These are phyloP conservation scores for Coccyzus lansbergi DNA, from an alignment of 2,797 vertebrate species.

Conservation along the genomic window DNA sequence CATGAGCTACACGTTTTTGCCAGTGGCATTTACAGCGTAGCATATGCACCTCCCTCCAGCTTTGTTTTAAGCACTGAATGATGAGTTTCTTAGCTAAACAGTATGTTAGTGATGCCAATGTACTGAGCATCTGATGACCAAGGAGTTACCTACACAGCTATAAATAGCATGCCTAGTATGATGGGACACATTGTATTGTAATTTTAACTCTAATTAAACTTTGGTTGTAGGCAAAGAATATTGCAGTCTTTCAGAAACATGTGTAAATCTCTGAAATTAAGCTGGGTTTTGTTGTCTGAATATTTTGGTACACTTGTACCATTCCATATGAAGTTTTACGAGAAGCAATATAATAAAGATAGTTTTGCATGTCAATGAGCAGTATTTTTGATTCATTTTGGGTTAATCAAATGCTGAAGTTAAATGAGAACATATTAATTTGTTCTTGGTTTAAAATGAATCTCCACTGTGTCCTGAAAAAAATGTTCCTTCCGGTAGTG, in stretches of 20 bases:
- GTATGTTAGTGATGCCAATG: neutral
- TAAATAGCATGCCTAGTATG: slow-evolving; percentile 18
- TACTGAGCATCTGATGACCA: neutral
- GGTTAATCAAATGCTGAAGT: slow-evolving; percentile 46
- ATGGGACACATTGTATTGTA: neutral
- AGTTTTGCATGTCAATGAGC: slow-evolving; percentile 42
- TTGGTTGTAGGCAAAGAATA: slow-evolving; percentile 37
- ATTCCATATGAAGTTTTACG: slow-evolving; percentile 55
- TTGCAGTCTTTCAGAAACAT: slow-evolving; percentile 37
- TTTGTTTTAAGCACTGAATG: neutral
- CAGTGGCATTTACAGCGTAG: neutral
- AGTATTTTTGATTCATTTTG: slow-evolving; percentile 41
- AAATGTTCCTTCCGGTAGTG: neutral
- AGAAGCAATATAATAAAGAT: slow-evolving; percentile 27
- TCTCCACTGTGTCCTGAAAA: neutral
- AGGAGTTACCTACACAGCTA: slow-evolving; percentile 22
- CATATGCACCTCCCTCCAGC: neutral
- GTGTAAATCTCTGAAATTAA: slow-evolving; percentile 52
- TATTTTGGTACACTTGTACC: slow-evolving; percentile 28
- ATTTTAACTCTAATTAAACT: slow-evolving; percentile 58
- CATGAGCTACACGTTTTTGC: neutral
- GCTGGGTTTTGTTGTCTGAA: slow-evolving; percentile 20
- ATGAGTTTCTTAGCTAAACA: neutral
- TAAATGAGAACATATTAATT: slow-evolving; percentile 8
- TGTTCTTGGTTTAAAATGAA: slow-evolving; percentile 36